phyloP scores from a whole-genome alignment of 2,888 invertebrate species.

The Pollenia labialis region DNA sequence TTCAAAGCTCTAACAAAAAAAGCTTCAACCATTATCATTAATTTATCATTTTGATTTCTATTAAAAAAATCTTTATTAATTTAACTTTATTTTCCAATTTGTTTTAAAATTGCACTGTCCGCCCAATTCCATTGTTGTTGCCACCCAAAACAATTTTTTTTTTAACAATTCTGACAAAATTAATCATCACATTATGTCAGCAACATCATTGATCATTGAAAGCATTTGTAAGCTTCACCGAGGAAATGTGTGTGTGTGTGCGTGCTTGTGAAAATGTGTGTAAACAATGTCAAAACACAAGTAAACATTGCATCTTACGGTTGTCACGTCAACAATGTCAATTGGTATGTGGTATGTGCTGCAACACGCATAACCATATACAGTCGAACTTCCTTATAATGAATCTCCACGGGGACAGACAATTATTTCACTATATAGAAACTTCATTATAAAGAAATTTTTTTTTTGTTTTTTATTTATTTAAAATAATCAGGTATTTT shows the following conservation, averaged over 20 bases:
- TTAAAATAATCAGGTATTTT: too few species aligned
- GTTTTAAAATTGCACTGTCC: not conserved
- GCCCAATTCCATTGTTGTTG: conserved; percentile 30
- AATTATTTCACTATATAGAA: too few species aligned
- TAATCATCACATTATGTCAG: conserved; percentile 69
- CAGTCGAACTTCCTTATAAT: too few species aligned
- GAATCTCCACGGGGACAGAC: too few species aligned
- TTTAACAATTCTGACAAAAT: conserved; percentile 46
- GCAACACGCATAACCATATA: conserved; percentile 66
- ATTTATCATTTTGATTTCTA: conserved; percentile 4
- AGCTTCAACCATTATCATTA: too few species aligned
- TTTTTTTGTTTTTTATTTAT: too few species aligned
- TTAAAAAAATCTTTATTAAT: not conserved
- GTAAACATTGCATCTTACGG: conserved; percentile 70
- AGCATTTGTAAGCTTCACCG: not conserved
- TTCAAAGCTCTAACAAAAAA: too few species aligned
- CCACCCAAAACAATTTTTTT: conserved; percentile 43
- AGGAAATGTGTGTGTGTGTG: not conserved
- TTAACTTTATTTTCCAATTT: conserved; percentile 10
- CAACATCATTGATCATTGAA: conserved; percentile 66
- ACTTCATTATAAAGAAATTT: too few species aligned
- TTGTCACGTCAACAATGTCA: conserved; percentile 72
- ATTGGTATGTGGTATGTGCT: conserved; percentile 62
- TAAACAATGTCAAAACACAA: conserved; percentile 64
- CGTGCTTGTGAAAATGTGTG: not conserved